These are phyloP conservation scores for Diacarnus erythraeanus DNA, from an alignment of 37 sponge, comb jelly and placozoan species.

Conservation along the genomic window DNA sequence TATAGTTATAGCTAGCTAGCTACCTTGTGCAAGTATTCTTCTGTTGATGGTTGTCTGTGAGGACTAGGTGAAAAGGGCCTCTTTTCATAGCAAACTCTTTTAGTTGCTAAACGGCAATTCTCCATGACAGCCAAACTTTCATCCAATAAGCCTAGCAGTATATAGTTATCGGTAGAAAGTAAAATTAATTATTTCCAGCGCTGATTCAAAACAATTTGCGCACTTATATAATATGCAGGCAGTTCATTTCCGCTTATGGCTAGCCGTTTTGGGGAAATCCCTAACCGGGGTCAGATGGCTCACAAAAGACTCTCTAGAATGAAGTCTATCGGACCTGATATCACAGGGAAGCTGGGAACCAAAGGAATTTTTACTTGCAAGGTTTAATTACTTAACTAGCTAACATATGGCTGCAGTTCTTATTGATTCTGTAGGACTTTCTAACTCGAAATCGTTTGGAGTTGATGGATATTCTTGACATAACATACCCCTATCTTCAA, in stretches of 20 bases:
- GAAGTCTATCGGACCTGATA: neutral
- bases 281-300: neutral
- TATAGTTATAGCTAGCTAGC: too few species aligned
- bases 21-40: too few species aligned
- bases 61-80: too few species aligned
- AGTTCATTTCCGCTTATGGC: neutral
- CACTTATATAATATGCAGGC: too few species aligned
- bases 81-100: too few species aligned
- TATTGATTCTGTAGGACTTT: slow-evolving; percentile 24
- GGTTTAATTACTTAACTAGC: neutral
- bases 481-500: slow-evolving; percentile 15
- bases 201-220: too few species aligned
- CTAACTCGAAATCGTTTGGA: slow-evolving; percentile 21
- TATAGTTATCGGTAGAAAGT: too few species aligned
- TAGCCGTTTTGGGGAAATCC: neutral
- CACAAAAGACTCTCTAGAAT: slow-evolving; percentile 3
- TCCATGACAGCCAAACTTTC: neutral
- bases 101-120: neutral
- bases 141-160: too few species aligned
- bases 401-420: neutral
- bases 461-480: slow-evolving; percentile 27
- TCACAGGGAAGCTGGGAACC: neutral
- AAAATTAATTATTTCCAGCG: too few species aligned
- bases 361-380: slow-evolving; percentile 23
- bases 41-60: too few species aligned